Evolutionary conservation across 1,140 invertebrate genomes (phyloP).

Genomic region (Apis dorsata): DNA sequence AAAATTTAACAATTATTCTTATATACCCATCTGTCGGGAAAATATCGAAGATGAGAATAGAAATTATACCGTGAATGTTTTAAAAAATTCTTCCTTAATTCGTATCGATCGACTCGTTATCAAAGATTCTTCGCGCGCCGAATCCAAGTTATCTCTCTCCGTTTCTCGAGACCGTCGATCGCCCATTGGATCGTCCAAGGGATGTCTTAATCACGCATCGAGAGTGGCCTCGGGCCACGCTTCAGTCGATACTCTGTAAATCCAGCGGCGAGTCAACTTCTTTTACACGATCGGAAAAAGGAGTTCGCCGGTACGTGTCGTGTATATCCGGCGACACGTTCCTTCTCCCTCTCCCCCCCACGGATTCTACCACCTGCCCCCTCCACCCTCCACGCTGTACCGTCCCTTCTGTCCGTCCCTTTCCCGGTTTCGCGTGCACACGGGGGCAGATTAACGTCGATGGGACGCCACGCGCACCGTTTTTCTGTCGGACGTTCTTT

Average conservation of each 20-base stretch:
- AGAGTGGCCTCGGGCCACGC: conserved; percentile 10
- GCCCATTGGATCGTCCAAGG: background rate
- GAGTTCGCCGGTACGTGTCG: conserved; percentile 53
- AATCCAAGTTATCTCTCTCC: background rate
- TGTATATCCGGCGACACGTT: conserved; percentile 52
- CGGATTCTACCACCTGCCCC: background rate
- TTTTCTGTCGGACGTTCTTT: conserved; percentile 43
- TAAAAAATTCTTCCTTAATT: background rate
- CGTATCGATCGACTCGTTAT: background rate
- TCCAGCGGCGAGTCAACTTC: conserved; percentile 52
- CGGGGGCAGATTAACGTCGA: conserved; percentile 49
- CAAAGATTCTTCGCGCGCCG: background rate
- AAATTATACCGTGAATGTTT: too few species aligned
- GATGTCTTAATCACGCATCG: conserved; percentile 57
- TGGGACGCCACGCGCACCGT: conserved; percentile 47
- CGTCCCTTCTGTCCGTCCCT: background rate
- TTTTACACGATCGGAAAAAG: conserved; percentile 56
- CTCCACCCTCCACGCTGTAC: background rate
- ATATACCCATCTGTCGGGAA: too few species aligned
- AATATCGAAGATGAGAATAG: too few species aligned
- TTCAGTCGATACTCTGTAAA: conserved; percentile 54
- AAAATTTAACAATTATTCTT: too few species aligned
- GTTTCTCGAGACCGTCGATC: background rate
- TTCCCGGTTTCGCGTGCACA: conserved; percentile 38
- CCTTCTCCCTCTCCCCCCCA: background rate